Evolutionary conservation across 1,140 invertebrate species (phyloP).

Genomic region (Colletes latitarsis): DNA sequence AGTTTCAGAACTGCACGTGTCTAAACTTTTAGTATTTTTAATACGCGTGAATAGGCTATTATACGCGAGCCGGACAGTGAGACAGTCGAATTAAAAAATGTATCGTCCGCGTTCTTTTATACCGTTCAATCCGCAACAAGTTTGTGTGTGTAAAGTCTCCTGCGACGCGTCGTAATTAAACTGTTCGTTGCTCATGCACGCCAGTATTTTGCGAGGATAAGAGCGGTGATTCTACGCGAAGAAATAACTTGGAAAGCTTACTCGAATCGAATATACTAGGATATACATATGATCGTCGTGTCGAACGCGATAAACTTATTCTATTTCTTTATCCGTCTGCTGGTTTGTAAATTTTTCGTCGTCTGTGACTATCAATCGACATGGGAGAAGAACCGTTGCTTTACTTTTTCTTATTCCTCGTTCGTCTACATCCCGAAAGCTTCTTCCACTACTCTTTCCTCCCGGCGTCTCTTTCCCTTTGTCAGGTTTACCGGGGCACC

Average conservation of each 20-base stretch:
- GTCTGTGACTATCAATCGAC: not conserved
- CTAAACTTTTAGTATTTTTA: no score
- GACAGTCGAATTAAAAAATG: no score
- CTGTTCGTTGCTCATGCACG: conserved; percentile 40
- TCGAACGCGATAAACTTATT: not conserved
- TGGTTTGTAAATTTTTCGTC: not conserved
- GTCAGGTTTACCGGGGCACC: not conserved
- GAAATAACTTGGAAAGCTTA: no score
- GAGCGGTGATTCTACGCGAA: no score
- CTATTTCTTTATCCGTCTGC: no score
- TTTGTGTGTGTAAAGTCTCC: conserved; percentile 55
- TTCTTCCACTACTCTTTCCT: not conserved
- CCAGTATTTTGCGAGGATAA: not conserved
- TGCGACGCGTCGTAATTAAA: conserved; percentile 53
- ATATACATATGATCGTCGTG: no score
- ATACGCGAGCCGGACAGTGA: no score
- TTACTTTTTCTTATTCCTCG: not conserved
- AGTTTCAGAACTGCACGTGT: no score
- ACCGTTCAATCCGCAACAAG: conserved; percentile 49
- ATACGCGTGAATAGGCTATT: no score
- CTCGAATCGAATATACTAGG: no score
- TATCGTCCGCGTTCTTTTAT: conserved; percentile 32
- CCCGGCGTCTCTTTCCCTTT: not conserved
- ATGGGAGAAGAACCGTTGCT: not conserved
- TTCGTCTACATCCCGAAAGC: not conserved